Conservation (phyloP, 2,888 invertebrate genomes). For the Lucinisca nassula region DNA sequence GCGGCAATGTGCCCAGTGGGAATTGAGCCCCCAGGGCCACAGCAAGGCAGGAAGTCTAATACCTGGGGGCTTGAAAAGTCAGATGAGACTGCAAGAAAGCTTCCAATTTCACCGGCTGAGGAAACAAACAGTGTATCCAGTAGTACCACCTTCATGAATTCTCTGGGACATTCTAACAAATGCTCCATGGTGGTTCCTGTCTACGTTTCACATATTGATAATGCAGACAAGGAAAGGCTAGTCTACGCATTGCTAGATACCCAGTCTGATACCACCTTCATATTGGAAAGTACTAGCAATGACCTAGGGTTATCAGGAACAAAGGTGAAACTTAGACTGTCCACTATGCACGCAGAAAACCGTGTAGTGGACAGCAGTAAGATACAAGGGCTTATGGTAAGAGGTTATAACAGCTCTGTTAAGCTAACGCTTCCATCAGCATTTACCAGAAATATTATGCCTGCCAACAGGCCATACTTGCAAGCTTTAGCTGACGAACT, state of each 20-base stretch:
- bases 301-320: constrained; percentile 39
- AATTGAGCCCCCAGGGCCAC: too few relatives aligned
- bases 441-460: constrained; percentile 59
- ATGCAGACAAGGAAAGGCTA: constrained; percentile 58
- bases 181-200: constrained; percentile 59
- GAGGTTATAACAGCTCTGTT: constrained; percentile 47
- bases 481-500: constrained; percentile 33
- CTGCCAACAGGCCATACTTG: constrained; percentile 61
- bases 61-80: too few relatives aligned
- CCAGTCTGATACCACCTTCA: constrained; percentile 68
- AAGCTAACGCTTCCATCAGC: constrained; percentile 56
- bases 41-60: too few relatives aligned
- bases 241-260: constrained; percentile 72
- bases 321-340: constrained; percentile 41
- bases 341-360: constrained; percentile 57
- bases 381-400: constrained; percentile 41
- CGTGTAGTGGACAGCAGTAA: constrained; percentile 14
- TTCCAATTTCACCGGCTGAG: background rate
- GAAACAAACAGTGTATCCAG: background rate
- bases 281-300: constrained; percentile 42
- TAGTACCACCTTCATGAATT: background rate
- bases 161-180: background rate
- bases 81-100: too few relatives aligned
- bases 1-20: too few relatives aligned
- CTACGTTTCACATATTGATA: constrained; percentile 50